Base-by-base conservation (phyloP, 23 tunicate species). In the Corella eumyota region DNA sequence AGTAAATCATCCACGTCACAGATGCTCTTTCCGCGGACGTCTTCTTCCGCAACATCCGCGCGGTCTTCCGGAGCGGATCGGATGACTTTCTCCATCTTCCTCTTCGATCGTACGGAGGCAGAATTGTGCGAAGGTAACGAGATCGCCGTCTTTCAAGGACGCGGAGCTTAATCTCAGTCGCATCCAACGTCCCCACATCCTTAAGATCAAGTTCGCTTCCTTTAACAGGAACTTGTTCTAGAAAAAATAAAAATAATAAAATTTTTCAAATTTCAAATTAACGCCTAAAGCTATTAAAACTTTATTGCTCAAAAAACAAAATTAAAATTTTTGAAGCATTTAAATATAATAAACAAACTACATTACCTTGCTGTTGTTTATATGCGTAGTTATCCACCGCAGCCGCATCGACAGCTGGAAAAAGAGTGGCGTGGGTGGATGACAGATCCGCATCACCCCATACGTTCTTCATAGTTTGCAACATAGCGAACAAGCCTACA, bases 101-200 rank as follows among this genome's bases (percentile, higher is more conserved):
- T 53, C 63, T 64, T 2, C 61, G 40, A 34, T 75, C 67, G 60
- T 63, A 66, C 7, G 82, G 82, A 35, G 94, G 83, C 17, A 38
- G 31, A 25, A 84, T 72, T 49, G 75, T 69, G 13, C 94, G 73
- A 11, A 84, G 68, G 49, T 75, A 84, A 15, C 94, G 70, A 2
- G 78, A 68, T 49, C 94, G 56, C 32, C 70, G 53, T 25, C 94
- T 51, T 31, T 84, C 82, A 2, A 64, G 63, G 13, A 84, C 29
- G 44, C 45, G 54, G 25, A 65, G 32, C 33, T 58, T 52, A 11
- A 84, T 56, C 34, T 67, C 65, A 6, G 50, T 33, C 4, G 58
- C 68, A 33, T 76, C 71, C 46, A 68, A 11, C 23, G 44, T 31
- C 15, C 20, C 58, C n/a, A 50, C 67, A 45, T 38, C 67, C n/a